phyloP scores from a whole-genome alignment of 2,888 invertebrate species.

The Temnothorax ravouxi region DNA sequence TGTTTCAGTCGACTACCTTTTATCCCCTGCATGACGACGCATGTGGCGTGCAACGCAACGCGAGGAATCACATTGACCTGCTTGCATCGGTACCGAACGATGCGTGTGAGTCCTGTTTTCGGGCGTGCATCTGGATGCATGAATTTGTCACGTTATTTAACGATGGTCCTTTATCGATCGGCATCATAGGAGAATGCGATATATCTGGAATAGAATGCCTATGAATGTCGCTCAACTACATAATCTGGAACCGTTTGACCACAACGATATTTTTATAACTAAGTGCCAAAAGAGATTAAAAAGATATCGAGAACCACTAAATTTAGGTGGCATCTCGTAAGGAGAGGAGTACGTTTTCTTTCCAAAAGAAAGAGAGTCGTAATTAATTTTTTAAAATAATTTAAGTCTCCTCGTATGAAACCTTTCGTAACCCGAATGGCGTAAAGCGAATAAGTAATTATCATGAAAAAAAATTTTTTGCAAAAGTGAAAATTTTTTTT shows the following conservation, averaged over 20 bases:
- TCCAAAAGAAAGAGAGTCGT: not conserved
- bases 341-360: not conserved
- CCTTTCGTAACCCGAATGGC: too few relatives aligned
- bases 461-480: too few relatives aligned
- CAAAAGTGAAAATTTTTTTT: too few relatives aligned
- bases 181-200: not conserved
- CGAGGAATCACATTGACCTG: conserved; percentile 21
- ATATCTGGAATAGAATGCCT: not conserved
- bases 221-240: not conserved
- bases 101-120: not conserved
- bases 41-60: not conserved
- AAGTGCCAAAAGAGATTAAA: not conserved
- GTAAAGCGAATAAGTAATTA: too few relatives aligned
- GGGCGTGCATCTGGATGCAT: not conserved
- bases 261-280: not conserved
- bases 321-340: not conserved
- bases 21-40: not conserved
- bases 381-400: not conserved
- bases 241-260: not conserved
- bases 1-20: conserved; percentile 18
- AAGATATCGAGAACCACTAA: not conserved
- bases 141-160: not conserved
- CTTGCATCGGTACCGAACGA: not conserved
- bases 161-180: not conserved
- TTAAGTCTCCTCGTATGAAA: too few relatives aligned